These are phyloP conservation scores for Zaprionus bogoriensis DNA, from an alignment of 2,888 invertebrate species.

Conservation along the genomic window DNA sequence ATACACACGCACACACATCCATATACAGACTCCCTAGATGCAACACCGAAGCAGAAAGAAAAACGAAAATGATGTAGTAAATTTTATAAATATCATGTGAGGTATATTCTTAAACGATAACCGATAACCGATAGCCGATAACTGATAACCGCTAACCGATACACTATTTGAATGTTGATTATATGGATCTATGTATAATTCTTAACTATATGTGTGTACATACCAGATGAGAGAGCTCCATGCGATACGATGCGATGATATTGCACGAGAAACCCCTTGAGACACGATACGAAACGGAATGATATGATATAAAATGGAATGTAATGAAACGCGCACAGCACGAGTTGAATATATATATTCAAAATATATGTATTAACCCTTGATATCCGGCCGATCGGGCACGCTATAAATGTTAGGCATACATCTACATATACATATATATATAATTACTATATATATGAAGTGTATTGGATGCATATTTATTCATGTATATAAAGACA, in stretches of 20 bases:
- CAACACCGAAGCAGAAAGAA: background rate
- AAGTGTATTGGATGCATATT: constrained; percentile 36
- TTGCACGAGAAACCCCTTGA: background rate
- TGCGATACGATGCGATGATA: background rate
- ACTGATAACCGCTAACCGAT: constrained; percentile 12
- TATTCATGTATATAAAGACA: constrained; percentile 63
- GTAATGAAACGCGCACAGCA: constrained; percentile 21
- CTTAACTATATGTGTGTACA: constrained; percentile 4
- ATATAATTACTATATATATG: constrained; percentile 18
- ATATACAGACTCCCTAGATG: background rate
- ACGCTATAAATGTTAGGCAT: constrained; percentile 48
- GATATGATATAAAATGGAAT: background rate
- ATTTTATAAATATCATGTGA: constrained; percentile 30
- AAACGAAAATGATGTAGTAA: constrained; percentile 21
- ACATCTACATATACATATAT: constrained; percentile 20
- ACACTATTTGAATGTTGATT: constrained; percentile 42
- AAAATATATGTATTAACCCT: constrained; percentile 65
- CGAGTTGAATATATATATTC: constrained; percentile 66
- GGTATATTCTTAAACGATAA: constrained; percentile 3
- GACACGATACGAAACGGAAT: background rate
- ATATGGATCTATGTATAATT: constrained; percentile 4
- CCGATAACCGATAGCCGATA: constrained; percentile 15
- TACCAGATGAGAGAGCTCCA: background rate
- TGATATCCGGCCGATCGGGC: constrained; percentile 45
- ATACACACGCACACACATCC: background rate